A percentile compares a stretch with the other conserved stretches of the same genome.
Evolutionary conservation across 2,888 invertebrate species (phyloP).

Genomic region (Mechanitis messenoides): DNA sequence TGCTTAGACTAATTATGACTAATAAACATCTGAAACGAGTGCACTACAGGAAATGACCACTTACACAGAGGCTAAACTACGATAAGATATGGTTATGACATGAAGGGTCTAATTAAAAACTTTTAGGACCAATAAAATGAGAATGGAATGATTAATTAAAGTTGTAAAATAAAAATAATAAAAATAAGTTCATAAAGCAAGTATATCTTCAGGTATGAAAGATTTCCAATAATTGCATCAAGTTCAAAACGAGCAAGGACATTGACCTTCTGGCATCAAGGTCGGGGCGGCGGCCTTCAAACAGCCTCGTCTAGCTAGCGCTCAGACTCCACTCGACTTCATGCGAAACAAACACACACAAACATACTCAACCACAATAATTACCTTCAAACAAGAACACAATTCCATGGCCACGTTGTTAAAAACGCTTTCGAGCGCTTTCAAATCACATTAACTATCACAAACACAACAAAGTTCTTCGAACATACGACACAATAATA

Average conservation of each 20-base stretch:
- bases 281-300: constrained; percentile 74
- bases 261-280: constrained; percentile 73
- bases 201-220: neutral
- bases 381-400: constrained; percentile 67
- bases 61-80: constrained; percentile 10
- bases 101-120: neutral
- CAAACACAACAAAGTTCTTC: constrained; percentile 42
- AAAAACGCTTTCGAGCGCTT: constrained; percentile 55
- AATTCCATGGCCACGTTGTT: constrained; percentile 68
- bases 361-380: constrained; percentile 51
- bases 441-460: constrained; percentile 51
- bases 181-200: neutral
- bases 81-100: constrained; percentile 22
- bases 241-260: constrained; percentile 65
- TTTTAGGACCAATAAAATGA: neutral
- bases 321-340: constrained; percentile 52
- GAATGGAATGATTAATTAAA: neutral
- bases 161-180: neutral
- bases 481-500: constrained; percentile 54
- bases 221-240: constrained; percentile 45
- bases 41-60: constrained; percentile 17
- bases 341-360: constrained; percentile 50
- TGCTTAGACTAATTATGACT: constrained; percentile 10
- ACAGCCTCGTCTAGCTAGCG: constrained; percentile 66
- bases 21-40: constrained; percentile 10